Conservation (phyloP, 2,113 vertebrate species). For the Lanius collurio region DNA sequence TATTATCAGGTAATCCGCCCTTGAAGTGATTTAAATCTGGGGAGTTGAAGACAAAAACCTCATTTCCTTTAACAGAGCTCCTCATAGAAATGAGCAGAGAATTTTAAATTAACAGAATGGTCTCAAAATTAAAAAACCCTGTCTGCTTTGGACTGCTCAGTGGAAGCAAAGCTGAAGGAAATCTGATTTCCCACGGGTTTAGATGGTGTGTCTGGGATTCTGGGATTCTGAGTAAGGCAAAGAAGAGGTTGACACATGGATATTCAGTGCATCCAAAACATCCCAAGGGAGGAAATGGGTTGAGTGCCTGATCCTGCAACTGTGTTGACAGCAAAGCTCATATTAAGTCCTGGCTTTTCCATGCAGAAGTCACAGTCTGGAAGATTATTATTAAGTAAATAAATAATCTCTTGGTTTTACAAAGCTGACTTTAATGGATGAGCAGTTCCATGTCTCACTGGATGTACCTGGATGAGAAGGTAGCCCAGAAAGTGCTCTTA, state of each 20-base stretch:
- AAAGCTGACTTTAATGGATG: background rate
- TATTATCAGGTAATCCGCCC: background rate
- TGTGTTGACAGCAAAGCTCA: background rate
- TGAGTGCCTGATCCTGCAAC: background rate
- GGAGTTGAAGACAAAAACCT: background rate
- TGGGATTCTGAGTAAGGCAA: background rate
- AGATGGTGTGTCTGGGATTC: background rate
- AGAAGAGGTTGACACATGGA: background rate
- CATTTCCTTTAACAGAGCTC: background rate
- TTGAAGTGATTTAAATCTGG: background rate
- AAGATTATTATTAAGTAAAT: background rate
- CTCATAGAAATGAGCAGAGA: background rate
- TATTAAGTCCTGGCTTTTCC: background rate
- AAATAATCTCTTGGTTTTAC: background rate
- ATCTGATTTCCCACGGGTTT: background rate
- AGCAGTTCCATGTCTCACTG: background rate
- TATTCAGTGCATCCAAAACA: background rate
- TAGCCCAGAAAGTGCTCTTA: background rate
- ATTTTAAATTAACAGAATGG: background rate
- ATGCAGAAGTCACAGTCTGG: background rate
- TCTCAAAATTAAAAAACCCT: background rate
- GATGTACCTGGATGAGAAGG: background rate
- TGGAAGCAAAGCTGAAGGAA: background rate
- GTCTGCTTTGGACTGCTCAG: background rate
- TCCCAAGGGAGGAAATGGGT: background rate